Evolutionary conservation across 2,797 vertebrate species (phyloP), one percentile per base, ranked within the genome.

Genomic region (Caiman crocodilus): DNA sequence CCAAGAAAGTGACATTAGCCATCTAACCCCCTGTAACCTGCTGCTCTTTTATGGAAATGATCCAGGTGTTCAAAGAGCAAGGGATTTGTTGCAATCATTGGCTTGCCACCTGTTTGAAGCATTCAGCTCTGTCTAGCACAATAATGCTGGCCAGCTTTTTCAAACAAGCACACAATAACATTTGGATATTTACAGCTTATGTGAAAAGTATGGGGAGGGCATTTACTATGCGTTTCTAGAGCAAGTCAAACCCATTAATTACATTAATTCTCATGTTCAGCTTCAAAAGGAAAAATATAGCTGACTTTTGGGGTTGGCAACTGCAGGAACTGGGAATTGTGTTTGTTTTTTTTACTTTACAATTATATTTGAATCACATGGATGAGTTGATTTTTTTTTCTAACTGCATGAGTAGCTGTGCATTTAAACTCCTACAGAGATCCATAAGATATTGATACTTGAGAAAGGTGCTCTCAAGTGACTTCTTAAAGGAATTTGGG

Each of bases 231-330:
- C 82, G 59, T 88, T 96, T 93, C 76, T 83, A 95, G 83, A 93
- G 86, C 65, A 86, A 96, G 93, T 93, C 71, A 80, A 94, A 94
- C 32, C 74, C 81, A 91, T 94, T 90, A 93, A 96, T 94, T 93
- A 92, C 94, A 94, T 88, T 89, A 65, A 90, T 75, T 32, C 14
- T 95, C 91, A 81, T 93, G 71, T 96, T 88, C 59, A 85, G 50
- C 60, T 89, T 92, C 81, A 85, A 88, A 94, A 93, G 74, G 28
- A 75, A 92, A 95, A 94, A 10, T 76, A 85, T 13, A 78, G 14
- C n/a, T 87, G 80, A 96, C 95, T 96, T 89, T 94, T 83, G 83
- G 32, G 25, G 75, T 58, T 83, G 85, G 81, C 84, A 92, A 82
- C 74, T 81, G 71, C 74, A 67, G 81, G 28, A 88, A 84, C 74